Conservation (phyloP, 2,113 vertebrate species). For the Athene cunicularia region DNA sequence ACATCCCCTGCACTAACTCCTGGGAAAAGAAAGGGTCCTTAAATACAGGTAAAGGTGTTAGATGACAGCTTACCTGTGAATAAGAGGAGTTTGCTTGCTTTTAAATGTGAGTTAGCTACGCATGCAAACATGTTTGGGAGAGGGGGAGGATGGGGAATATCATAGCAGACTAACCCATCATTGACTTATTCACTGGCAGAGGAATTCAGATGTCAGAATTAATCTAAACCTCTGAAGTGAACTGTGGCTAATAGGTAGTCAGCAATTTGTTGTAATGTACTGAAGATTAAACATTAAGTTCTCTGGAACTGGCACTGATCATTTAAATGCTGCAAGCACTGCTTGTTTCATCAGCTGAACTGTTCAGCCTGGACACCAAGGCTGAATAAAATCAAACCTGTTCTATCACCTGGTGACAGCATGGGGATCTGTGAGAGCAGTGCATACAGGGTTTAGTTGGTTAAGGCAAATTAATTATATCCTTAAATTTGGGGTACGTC, state of each 20-base stretch:
- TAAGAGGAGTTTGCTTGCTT: background rate
- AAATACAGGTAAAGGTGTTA: background rate
- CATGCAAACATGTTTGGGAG: background rate
- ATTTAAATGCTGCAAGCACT: background rate
- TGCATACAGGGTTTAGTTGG: background rate
- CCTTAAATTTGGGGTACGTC: background rate
- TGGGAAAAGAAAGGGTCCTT: background rate
- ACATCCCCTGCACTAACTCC: background rate
- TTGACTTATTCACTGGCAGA: background rate
- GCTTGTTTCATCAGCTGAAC: background rate
- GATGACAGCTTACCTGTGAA: background rate
- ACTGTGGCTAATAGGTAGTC: background rate
- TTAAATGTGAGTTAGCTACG: background rate
- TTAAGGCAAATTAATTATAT: background rate
- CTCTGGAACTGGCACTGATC: background rate
- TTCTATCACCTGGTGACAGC: background rate
- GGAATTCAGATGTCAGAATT: background rate
- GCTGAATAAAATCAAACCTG: background rate
- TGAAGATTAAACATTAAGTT: background rate
- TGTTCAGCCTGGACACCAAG: background rate
- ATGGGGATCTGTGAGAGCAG: background rate
- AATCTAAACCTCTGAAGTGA: background rate
- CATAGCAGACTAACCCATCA: background rate
- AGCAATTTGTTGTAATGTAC: background rate
- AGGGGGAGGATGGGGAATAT: fast-evolving